Conservation (phyloP, 2,113 vertebrate species). For the Arvicanthis niloticus region DNA sequence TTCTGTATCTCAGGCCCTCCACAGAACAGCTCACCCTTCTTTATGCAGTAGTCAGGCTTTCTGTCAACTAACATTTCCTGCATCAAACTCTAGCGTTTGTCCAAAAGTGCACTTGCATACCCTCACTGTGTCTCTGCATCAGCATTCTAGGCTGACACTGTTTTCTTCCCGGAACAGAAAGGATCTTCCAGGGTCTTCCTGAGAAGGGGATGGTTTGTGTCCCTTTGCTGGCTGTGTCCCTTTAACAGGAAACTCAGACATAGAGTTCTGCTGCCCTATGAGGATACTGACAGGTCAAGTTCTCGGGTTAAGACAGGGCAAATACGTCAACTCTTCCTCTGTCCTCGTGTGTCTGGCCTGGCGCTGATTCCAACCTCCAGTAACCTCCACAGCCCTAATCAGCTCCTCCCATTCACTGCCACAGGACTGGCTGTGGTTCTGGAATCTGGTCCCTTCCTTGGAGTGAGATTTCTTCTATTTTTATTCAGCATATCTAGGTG, state of each 20-base stretch:
- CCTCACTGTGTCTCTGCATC: neutral
- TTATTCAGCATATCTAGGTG: neutral
- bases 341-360: neutral
- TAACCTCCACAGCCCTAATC: accelerated
- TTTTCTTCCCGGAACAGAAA: neutral
- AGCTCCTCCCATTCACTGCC: neutral
- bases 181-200: neutral
- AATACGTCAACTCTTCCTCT: neutral
- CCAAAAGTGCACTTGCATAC: neutral
- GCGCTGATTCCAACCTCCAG: neutral
- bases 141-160: neutral
- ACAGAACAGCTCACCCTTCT: neutral
- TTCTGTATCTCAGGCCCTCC: neutral
- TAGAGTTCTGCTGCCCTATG: too few relatives aligned
- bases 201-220: neutral
- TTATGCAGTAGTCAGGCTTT: neutral
- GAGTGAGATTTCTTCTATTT: neutral
- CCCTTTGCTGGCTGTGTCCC: neutral
- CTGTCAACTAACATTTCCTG: neutral
- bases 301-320: neutral
- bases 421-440: neutral
- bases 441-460: neutral
- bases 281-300: too few relatives aligned
- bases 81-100: neutral
- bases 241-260: neutral